A percentile compares a stretch with the other conserved stretches of the same genome.
Conservation (phyloP, 2,113 vertebrate species). For the Proterorhinus semilunaris region DNA sequence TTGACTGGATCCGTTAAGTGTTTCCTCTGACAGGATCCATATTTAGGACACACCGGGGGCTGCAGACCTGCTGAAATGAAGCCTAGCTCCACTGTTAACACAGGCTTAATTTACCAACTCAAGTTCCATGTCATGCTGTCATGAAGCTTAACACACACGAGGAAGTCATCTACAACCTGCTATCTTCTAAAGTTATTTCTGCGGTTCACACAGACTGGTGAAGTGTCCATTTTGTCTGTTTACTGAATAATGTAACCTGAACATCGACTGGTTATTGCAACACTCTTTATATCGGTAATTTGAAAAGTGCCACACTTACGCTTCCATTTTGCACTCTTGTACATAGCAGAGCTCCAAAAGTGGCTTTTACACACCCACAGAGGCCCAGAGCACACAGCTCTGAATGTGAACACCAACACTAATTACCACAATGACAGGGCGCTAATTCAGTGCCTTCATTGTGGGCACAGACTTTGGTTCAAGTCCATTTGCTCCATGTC, state of each 20-base stretch:
- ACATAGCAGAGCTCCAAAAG: slow-evolving; percentile 57
- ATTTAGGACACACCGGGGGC: slow-evolving; percentile 42
- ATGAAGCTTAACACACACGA: slow-evolving; percentile 20
- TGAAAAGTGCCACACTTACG: slow-evolving; percentile 65
- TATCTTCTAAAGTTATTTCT: slow-evolving; percentile 17
- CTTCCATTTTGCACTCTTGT: slow-evolving; percentile 70
- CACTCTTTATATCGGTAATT: slow-evolving; percentile 55
- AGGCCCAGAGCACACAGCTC: slow-evolving; percentile 42
- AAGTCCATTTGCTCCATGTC: slow-evolving; percentile 6
- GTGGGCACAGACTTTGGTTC: slow-evolving; percentile 27
- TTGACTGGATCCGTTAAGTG: slow-evolving; percentile 54
- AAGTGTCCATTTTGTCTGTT: slow-evolving; percentile 46
- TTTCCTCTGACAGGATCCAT: slow-evolving; percentile 57
- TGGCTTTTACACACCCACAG: slow-evolving; percentile 74
- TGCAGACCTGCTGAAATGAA: slow-evolving; percentile 47
- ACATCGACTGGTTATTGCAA: slow-evolving; percentile 20
- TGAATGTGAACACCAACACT: slow-evolving; percentile 51
- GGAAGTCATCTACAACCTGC: slow-evolving; percentile 1
- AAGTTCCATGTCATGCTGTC: slow-evolving; percentile 6
- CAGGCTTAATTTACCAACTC: slow-evolving; percentile 38
- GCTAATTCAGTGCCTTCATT: slow-evolving; percentile 41
- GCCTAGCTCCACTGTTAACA: slow-evolving; percentile 38
- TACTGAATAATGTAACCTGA: slow-evolving; percentile 39
- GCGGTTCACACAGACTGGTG: slow-evolving; percentile 24
- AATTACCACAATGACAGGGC: slow-evolving; percentile 53